phyloP scores from a whole-genome alignment of 1,140 invertebrate species.

The Lucilia sericata region DNA sequence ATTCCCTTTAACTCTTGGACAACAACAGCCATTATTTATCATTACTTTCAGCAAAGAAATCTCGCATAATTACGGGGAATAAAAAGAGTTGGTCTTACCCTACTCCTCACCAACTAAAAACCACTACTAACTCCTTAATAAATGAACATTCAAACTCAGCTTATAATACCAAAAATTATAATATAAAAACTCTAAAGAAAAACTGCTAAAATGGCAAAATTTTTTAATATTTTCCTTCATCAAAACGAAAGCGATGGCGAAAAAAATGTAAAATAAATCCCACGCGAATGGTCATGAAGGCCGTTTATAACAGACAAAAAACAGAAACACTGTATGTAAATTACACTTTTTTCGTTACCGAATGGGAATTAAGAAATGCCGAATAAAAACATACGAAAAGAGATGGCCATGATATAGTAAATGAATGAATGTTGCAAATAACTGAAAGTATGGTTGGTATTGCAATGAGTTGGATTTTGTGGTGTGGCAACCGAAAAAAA shows the following conservation, averaged over 20 bases:
- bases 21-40: not conserved
- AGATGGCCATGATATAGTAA: not conserved
- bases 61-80: slow-evolving; percentile 1
- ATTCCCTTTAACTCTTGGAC: no score
- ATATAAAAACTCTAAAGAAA: not conserved
- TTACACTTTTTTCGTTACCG: not conserved
- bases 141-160: not conserved
- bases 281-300: slow-evolving; percentile 28
- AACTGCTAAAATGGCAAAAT: slow-evolving; percentile 8
- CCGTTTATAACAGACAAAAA: slow-evolving; percentile 3
- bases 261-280: not conserved
- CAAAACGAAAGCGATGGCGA: not conserved
- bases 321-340: not conserved
- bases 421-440: not conserved
- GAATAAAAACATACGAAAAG: not conserved
- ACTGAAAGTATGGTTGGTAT: not conserved
- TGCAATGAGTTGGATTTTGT: not conserved
- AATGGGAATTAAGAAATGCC: not conserved
- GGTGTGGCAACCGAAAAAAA: not conserved
- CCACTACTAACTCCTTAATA: no score
- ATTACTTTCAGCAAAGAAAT: not conserved
- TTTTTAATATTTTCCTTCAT: not conserved
- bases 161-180: not conserved
- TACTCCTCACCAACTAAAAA: not conserved
- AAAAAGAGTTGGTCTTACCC: not conserved